A percentile compares a stretch with the other conserved stretches of the same genome.
phyloP scores from a whole-genome alignment of 2,113 vertebrate species.

The Ochotona curzoniae region DNA sequence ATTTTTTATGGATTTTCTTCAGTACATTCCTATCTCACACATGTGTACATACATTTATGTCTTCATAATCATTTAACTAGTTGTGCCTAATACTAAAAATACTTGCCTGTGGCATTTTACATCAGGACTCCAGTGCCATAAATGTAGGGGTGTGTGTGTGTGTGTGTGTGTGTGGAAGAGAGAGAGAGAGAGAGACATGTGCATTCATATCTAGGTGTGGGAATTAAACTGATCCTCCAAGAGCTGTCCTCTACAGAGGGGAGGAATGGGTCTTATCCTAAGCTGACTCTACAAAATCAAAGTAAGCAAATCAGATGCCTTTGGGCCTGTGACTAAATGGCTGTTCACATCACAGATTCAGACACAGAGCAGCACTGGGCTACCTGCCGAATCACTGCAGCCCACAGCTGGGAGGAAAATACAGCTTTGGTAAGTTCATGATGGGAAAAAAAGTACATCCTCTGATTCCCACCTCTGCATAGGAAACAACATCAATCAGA shows the following conservation, averaged over 20 bases:
- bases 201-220: neutral
- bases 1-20: no score
- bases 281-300: constrained; percentile 4
- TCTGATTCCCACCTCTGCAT: neutral
- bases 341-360: constrained; percentile 1
- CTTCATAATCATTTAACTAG: constrained; percentile 5
- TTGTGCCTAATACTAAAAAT: constrained; percentile 13
- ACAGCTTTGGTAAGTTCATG: neutral
- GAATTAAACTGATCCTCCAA: neutral
- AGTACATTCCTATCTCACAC: neutral
- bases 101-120: neutral
- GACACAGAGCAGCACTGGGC: neutral
- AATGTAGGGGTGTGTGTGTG: neutral
- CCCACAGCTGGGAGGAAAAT: constrained; percentile 14
- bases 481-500: constrained; percentile 27
- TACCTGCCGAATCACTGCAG: neutral
- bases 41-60: neutral
- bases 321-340: constrained; percentile 20
- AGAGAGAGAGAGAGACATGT: neutral
- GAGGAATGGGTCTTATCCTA: neutral
- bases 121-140: neutral
- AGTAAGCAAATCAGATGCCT: constrained; percentile 4
- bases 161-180: neutral
- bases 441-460: neutral
- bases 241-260: neutral